Evolutionary conservation across 2,113 vertebrate species (phyloP).

Genomic region (Notothenia coriiceps): DNA sequence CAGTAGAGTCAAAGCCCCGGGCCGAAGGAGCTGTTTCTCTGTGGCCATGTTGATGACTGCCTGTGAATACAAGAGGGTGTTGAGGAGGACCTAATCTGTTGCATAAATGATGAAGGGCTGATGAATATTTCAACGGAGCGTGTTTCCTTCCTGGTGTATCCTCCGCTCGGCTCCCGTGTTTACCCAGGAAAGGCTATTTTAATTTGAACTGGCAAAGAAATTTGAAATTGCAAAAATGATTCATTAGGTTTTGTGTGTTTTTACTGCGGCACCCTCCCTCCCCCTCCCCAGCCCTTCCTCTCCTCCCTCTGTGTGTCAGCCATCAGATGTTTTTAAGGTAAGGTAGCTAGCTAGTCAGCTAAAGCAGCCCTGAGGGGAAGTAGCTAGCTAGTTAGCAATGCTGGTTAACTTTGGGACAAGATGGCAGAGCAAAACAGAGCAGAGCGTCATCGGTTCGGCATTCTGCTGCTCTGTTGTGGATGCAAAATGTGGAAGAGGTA

Average conservation of each 20-base stretch:
- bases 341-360: slow-evolving; percentile 66
- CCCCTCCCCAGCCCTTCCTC: background rate
- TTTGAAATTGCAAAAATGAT: slow-evolving; percentile 81
- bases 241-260: slow-evolving; percentile 75
- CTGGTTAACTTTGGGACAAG: slow-evolving; percentile 59
- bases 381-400: slow-evolving; percentile 54
- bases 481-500: slow-evolving; percentile 80
- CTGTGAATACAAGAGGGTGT: slow-evolving; percentile 81
- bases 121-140: slow-evolving; percentile 87
- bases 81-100: slow-evolving; percentile 84
- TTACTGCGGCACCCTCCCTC: slow-evolving; percentile 31
- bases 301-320: slow-evolving; percentile 35
- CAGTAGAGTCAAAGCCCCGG: slow-evolving; percentile 31
- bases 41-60: slow-evolving; percentile 73
- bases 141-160: slow-evolving; percentile 76
- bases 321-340: slow-evolving; percentile 46
- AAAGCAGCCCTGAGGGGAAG: slow-evolving; percentile 58
- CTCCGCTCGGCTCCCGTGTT: slow-evolving; percentile 78
- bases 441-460: slow-evolving; percentile 60
- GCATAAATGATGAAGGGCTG: slow-evolving; percentile 86
- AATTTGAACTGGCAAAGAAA: slow-evolving; percentile 79
- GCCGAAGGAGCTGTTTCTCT: slow-evolving; percentile 44
- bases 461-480: slow-evolving; percentile 79
- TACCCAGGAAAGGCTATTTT: slow-evolving; percentile 84
- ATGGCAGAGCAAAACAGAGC: slow-evolving; percentile 75